Base-by-base conservation (phyloP, 2,113 vertebrate species). In the Ammodytes marinus region DNA sequence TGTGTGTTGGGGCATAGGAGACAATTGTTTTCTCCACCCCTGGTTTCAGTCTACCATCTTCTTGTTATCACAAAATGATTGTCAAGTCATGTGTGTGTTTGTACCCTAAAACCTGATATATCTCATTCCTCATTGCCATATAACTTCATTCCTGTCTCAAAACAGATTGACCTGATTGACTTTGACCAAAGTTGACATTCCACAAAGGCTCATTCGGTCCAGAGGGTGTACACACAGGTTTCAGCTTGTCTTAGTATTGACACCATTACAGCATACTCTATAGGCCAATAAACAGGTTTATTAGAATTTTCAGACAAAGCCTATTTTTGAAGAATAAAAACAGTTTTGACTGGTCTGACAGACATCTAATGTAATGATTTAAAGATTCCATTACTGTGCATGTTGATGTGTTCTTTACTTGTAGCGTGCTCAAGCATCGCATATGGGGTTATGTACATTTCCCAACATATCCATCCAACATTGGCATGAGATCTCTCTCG, bases 381-480 rank as follows among this genome's bases (percentile, higher is more conserved):
- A 61, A 40, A 63, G 19, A 70, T 14, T 14, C 14, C 67, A 9
- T 10, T 7, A 14, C 66, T 37, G 39, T n/a, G 13, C 45, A 60
- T 2, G 63, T 35, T 67, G 11, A 57, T 40, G 13, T 42, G 6
- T 39, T 76, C 52, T 49, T 27, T 39, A 64, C 40, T 37, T 71
- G 59, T n/a, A 49, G 8, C n/a, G 9, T 57, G 43, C 8, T 53
- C 42, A 8, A 54, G 60, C 40, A 75, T 9, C 37, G 37, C 39
- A 67, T 45, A 35, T 73, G 39, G 37, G 13, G 53, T 43, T 60
- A 45, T 78, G 53, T 61, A 27, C 50, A 68, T 59, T 55, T 37
- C 3, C 4, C 47, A 61, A 8, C 6, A 53, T 46, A 60, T 54
- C 19, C 50, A 55, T 11, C 46, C 19, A 53, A n/a, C 19, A 45